Conservation (phyloP, 2,113 vertebrate species). For the Odobenus rosmarus region DNA sequence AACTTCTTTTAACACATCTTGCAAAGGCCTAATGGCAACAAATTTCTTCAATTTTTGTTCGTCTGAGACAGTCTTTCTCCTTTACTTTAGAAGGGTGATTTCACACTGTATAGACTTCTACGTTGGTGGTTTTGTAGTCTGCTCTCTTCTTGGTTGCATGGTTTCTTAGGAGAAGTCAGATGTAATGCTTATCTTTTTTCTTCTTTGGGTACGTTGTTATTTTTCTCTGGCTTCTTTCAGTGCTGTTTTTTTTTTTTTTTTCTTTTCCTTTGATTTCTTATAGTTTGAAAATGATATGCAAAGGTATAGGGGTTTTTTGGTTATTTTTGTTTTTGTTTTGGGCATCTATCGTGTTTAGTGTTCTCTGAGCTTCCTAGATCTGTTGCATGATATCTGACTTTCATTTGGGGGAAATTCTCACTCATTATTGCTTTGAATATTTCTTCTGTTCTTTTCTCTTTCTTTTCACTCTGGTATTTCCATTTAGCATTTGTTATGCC, state of each 20-base stretch:
- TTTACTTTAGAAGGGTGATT: background rate
- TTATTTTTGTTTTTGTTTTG: background rate
- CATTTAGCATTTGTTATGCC: background rate
- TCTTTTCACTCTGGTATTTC: background rate
- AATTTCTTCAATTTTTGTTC: background rate
- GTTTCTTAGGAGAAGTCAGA: background rate
- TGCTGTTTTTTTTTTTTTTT: background rate
- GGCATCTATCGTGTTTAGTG: background rate
- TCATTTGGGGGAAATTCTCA: background rate
- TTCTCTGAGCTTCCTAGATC: background rate
- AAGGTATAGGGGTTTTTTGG: background rate
- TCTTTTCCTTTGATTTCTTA: background rate
- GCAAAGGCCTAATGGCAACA: background rate
- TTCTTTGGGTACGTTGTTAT: background rate
- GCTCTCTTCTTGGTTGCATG: background rate
- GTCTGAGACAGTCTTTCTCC: background rate
- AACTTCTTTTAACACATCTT: background rate
- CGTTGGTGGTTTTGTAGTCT: background rate
- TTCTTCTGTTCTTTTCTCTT: background rate
- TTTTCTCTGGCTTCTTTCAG: background rate
- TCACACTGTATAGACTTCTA: background rate
- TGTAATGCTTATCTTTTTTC: background rate
- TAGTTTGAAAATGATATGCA: background rate
- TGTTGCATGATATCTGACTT: background rate
- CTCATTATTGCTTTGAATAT: background rate